phyloP scores from a whole-genome alignment of 2,797 vertebrate species.

The Phataginus tricuspis region DNA sequence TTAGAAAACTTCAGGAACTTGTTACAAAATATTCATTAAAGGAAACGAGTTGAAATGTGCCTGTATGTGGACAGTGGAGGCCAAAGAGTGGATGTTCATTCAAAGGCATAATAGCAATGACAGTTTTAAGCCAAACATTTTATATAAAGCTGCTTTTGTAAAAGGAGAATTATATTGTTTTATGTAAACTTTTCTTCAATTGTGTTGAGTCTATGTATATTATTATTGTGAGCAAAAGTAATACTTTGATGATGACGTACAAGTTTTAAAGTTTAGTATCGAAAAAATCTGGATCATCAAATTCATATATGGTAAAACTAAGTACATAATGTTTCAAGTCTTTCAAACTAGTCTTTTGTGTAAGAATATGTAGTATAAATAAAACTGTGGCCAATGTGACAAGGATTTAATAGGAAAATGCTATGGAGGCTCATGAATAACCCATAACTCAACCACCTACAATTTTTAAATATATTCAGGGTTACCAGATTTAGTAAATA shows the following conservation, averaged over 20 bases:
- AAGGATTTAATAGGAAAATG: conserved; percentile 41
- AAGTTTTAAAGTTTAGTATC: conserved; percentile 67
- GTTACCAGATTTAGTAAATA: conserved; percentile 44
- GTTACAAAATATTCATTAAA: conserved; percentile 86
- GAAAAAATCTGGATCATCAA: conserved; percentile 64
- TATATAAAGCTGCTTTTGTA: conserved; percentile 80
- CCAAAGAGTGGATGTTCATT: conserved; percentile 57
- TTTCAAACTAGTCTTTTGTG: conserved; percentile 59
- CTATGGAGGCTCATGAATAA: conserved; percentile 7
- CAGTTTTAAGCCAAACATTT: conserved; percentile 73
- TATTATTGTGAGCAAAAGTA: conserved; percentile 70
- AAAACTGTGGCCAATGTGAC: conserved; percentile 11
- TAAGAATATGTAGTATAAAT: conserved; percentile 58
- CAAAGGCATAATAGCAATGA: conserved; percentile 54
- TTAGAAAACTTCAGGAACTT: conserved; percentile 92
- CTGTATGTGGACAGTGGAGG: conserved; percentile 56
- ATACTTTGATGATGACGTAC: conserved; percentile 62
- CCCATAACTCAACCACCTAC: not conserved
- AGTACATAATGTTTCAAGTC: conserved; percentile 46
- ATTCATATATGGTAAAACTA: conserved; percentile 49
- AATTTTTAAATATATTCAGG: conserved; percentile 7
- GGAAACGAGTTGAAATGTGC: conserved; percentile 6
- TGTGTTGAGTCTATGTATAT: conserved; percentile 64
- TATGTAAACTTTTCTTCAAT: conserved; percentile 64
- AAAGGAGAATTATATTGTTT: conserved; percentile 74